Evolutionary conservation across 2,113 vertebrate genomes (phyloP), one percentile per base, ranked within the genome.

Genomic region (Chlamydotis undulata): DNA sequence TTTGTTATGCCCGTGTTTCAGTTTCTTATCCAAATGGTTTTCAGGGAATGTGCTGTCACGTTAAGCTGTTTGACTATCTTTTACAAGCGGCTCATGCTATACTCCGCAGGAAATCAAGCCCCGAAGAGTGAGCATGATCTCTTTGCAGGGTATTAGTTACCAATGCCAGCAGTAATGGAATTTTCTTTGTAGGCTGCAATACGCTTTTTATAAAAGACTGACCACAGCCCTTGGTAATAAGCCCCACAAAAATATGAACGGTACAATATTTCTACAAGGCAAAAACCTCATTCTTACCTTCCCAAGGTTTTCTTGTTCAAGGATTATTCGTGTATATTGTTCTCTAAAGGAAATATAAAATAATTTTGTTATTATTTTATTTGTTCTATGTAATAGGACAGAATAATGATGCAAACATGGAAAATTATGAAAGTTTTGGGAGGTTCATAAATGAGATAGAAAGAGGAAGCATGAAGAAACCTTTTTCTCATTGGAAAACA

Each of bases 271-370:
- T 90, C 63, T 63, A 64, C 65, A 77, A 88, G 59, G 75, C 85
- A 88, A 63, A 88, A 91, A 7, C 47, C 14, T 67, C 37, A 39
- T 83, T 83, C 98, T 98, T 98, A 99, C 99, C 99, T 99, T 99
- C 93, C 99, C 99, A 80, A 99, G 98, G 93, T 99, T 98, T 97
- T 99, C 99, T 96, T 99, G 99, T 78, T 99, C 99, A 43, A 98
- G 97, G 94, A 99, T 99, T 93, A 98, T 99, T 97, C 98, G 99
- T 94, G 98, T 98, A 92, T 99, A 99, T 91, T 99, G 98, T 86
- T 99, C 99, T 96, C 99, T 99, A 84, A 68, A 97, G 90, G 98
- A 87, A 74, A 95, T 3, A 97, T 0, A 93, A 22, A 93, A 95
- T 24, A 2, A 87, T 53, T 93, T 55, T 78, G 45, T 91, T 94